Evolutionary conservation across 2,888 invertebrate species (phyloP).

Genomic region (Panzeria rudis): DNA sequence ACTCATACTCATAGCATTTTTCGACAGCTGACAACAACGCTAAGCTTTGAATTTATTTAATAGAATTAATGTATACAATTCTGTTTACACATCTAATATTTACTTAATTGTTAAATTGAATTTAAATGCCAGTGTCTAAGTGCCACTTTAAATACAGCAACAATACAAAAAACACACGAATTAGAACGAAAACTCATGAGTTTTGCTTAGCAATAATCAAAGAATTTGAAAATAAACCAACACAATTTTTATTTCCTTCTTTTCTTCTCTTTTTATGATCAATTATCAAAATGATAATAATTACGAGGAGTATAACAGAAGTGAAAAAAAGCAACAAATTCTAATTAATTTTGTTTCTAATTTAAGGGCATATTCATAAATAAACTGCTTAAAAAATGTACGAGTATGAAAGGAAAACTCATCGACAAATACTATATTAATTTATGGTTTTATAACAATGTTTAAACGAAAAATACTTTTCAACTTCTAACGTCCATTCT

Average conservation of each 20-base stretch:
- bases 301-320: conserved; percentile 9
- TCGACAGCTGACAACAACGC: not conserved
- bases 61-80: conserved; percentile 40
- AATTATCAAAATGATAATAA: conserved; percentile 51
- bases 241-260: conserved; percentile 20
- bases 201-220: conserved; percentile 13
- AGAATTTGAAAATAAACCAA: conserved; percentile 25
- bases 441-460: conserved; percentile 72
- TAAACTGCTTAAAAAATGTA: not conserved
- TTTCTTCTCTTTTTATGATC: conserved; percentile 23
- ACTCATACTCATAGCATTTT: not conserved
- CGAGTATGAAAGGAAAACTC: conserved; percentile 11
- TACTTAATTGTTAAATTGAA: conserved; percentile 60
- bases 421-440: conserved; percentile 54
- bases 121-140: conserved; percentile 50
- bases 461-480: conserved; percentile 17
- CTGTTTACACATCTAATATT: conserved; percentile 45
- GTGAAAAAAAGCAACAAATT: conserved; percentile 46
- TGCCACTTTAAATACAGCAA: conserved; percentile 31
- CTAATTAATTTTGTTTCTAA: conserved; percentile 58
- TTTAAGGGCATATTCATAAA: conserved; percentile 68
- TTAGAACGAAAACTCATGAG: conserved; percentile 30
- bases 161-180: conserved; percentile 23
- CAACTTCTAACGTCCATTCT: conserved; percentile 54
- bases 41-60: conserved; percentile 21